These are phyloP conservation scores for Aplysina aerophoba DNA, from an alignment of 37 sponge, comb jelly and placozoan species.

Conservation along the genomic window DNA sequence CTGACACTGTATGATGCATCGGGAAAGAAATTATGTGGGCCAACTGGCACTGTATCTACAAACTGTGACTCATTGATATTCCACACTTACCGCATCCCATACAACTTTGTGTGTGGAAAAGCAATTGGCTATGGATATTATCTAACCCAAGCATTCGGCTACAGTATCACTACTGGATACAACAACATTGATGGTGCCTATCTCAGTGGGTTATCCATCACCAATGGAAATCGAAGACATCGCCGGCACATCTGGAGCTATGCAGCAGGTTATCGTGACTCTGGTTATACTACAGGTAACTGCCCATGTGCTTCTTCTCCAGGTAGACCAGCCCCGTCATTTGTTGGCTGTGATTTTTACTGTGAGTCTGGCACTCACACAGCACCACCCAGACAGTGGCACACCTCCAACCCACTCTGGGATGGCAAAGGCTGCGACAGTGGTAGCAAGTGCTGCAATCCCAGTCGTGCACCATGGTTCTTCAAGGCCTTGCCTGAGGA, in stretches of 20 bases:
- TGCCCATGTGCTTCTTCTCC: slow-evolving; percentile 27
- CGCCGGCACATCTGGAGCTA: slow-evolving; percentile 31
- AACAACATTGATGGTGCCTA: not conserved
- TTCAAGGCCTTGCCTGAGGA: not conserved
- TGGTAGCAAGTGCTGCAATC: slow-evolving; percentile 21
- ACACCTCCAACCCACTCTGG: slow-evolving; percentile 4
- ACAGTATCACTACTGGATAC: not conserved
- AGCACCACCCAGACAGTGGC: not conserved
- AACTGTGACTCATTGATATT: not conserved
- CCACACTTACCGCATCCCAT: not conserved
- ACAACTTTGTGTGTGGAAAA: slow-evolving; percentile 6
- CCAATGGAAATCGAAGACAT: not conserved
- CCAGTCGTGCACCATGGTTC: slow-evolving; percentile 5
- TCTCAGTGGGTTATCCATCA: slow-evolving; percentile 12
- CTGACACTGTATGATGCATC: not conserved
- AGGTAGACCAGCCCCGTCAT: slow-evolving; percentile 9
- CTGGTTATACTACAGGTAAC: not conserved
- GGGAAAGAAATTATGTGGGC: not conserved
- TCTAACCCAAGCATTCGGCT: not conserved
- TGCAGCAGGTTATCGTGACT: slow-evolving; percentile 8
- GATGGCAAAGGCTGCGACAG: slow-evolving; percentile 15
- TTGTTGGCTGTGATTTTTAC: slow-evolving; percentile 21
- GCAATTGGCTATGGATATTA: slow-evolving; percentile 6
- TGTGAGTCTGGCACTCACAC: slow-evolving; percentile 1
- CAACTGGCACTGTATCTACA: too few relatives aligned